Base-by-base conservation (phyloP, 2,113 vertebrate genomes). In the Marmota monax region DNA sequence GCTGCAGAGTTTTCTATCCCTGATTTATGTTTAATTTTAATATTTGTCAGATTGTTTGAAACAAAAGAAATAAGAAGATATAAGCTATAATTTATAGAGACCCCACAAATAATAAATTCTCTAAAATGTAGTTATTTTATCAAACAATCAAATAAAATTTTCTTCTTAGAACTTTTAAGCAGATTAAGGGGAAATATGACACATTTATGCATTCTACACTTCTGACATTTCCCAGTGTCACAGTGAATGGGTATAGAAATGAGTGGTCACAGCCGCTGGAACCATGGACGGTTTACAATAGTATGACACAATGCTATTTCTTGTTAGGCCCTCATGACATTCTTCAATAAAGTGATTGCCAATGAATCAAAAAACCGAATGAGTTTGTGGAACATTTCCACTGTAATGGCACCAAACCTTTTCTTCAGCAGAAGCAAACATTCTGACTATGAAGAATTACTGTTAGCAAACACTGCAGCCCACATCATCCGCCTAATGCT, bases 311-410 rank as follows among this genome's bases (percentile, higher is more conserved):
- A 2, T 67, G 1, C 42, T 86, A 0, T 14, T 90, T 97, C 97
- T 45, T 73, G 13, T 11, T 97, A 99, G 99, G 99, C 99, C 34
- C 98, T 99, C 95, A 98, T 99, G 98, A 98, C 98, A 84, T 99
- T 99, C 98, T 99, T 99, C 79, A 99, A 98, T 80, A 99, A 99
- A 96, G 99, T 99, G 77, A 99, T 99, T 72, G 99, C 98, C 90
- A 99, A 99, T 25, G 99, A 99, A 97, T 99, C 99, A n/a, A 99
- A 99, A 97, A 99, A 99, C 98, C 99, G 99, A 80, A 99, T 99
- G 99, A 99, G 98, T 93, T 72, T 99, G 93, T 99, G 99, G 99
- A 99, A 99, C 4, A 99, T 99, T 74, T 99, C 99, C 76, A 99
- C 99, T 98, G 99, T 99, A 20, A 99, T 99, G 96, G 99, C 99